Evolutionary conservation across 92 coral and sea anemone genomes (phyloP), one percentile per base, ranked within the genome.

Genomic region (Actinernus sp.): DNA sequence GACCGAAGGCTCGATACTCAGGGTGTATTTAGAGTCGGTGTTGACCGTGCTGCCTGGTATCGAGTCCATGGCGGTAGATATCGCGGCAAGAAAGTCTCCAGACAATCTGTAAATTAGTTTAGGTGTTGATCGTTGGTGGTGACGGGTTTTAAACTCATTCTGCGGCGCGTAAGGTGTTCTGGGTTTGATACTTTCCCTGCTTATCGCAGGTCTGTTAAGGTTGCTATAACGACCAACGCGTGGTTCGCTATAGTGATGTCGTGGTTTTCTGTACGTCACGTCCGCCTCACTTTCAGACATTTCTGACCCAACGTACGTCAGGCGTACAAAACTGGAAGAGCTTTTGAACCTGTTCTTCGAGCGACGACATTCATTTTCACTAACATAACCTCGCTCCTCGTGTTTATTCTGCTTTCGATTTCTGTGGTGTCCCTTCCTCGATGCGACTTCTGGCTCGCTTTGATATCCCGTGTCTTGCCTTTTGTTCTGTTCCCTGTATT

Each of bases 131-230:
- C 81, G 48, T 3, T 86, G 92, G 30, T 86, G 79, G 45, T 84
- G 61, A 12, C 97, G 97, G 14, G 69, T 31, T 34, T 75, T 86
- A 55, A 80, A 90, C 25, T 90, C 90, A 3, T 76, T 80, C 44
- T 95, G 99, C 7, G 96, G 97, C 4, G 96, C 92, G 52, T 95
- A 95, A 3, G 99, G 99, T 11, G 97, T 82, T 37, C 69, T 80
- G 1, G 97, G 83, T 17, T 49, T 47, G 30, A 91, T 74, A 16
- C 84, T 63, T 16, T 74, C 82, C 59, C 50, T 55, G 61, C 93
- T 85, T 25, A 87, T 77, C 34, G 55, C 50, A 0, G 99, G 92
- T 30, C 79, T 65, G 65, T 73, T 82, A 10, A 63, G 65, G 58
- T 70, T 70, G 30, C 66, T 58, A 28, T 70, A 55, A 58, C 78